phyloP scores from a whole-genome alignment of 2,797 vertebrate species.

The Rhinoraja longicauda region DNA sequence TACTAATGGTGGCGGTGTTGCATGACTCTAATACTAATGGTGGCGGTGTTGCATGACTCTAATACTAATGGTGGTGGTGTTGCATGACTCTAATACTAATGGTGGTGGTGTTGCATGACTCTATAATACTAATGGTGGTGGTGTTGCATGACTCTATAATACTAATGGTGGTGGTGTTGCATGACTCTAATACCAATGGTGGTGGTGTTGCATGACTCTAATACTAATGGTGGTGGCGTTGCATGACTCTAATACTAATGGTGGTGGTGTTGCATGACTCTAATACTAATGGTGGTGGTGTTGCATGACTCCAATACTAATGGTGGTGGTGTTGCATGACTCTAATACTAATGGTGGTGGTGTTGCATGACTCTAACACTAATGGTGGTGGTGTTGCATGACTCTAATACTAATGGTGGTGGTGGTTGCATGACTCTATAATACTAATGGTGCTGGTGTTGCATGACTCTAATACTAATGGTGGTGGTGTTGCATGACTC shows the following conservation, averaged over 20 bases:
- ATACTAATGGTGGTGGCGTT: not conserved
- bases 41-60: too few relatives aligned
- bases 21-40: too few relatives aligned
- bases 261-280: not conserved
- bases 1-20: not conserved
- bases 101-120: not conserved
- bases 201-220: not conserved
- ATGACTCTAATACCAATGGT: not conserved
- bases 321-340: too few relatives aligned
- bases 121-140: not conserved
- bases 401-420: not conserved
- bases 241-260: not conserved
- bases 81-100: not conserved
- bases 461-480: not conserved
- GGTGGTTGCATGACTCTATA: too few relatives aligned
- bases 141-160: not conserved
- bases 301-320: too few relatives aligned
- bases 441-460: not conserved
- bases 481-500: not conserved
- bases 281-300: not conserved
- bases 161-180: not conserved
- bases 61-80: not conserved
- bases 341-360: not conserved
- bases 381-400: too few relatives aligned
- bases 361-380: too few relatives aligned